These are phyloP conservation scores for Latrodectus elegans DNA, from an alignment of 2,888 invertebrate genomes.

Conservation along the genomic window DNA sequence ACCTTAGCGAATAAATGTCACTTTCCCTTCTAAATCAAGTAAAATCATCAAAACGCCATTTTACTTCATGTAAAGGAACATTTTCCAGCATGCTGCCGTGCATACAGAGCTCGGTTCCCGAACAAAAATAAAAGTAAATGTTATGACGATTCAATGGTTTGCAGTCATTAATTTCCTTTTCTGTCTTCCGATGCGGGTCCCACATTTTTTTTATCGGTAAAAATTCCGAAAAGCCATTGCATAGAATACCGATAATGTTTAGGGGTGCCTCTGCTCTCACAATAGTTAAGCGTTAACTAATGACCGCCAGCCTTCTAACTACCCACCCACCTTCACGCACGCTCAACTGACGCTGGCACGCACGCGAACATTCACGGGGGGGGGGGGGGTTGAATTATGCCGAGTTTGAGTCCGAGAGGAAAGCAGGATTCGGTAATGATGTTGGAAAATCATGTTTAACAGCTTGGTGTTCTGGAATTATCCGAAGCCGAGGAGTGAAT, in stretches of 20 bases:
- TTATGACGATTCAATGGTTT: too few relatives aligned
- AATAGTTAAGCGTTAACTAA: constrained; percentile 33
- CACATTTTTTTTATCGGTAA: background rate
- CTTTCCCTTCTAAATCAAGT: too few relatives aligned
- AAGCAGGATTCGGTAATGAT: constrained; percentile 5
- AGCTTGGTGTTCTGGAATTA: background rate
- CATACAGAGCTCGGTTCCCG: too few relatives aligned
- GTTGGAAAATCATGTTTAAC: background rate
- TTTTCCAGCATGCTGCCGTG: too few relatives aligned
- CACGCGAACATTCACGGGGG: background rate
- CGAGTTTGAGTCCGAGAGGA: background rate
- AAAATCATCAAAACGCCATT: too few relatives aligned
- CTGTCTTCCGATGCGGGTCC: background rate
- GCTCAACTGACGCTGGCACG: background rate
- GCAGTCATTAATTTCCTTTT: background rate
- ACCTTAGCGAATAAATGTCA: too few relatives aligned
- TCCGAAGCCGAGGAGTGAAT: too few relatives aligned
- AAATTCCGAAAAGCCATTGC: constrained; percentile 1
- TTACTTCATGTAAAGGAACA: too few relatives aligned
- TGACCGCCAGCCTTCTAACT: constrained; percentile 19
- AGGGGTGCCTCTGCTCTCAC: background rate
- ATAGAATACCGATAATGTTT: constrained; percentile 5
- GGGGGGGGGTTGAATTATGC: background rate
- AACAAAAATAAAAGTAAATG: too few relatives aligned
- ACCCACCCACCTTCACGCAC: background rate